These are phyloP conservation scores for Nyctereutes procyonoides DNA, from an alignment of 2,113 vertebrate genomes.

Conservation along the genomic window DNA sequence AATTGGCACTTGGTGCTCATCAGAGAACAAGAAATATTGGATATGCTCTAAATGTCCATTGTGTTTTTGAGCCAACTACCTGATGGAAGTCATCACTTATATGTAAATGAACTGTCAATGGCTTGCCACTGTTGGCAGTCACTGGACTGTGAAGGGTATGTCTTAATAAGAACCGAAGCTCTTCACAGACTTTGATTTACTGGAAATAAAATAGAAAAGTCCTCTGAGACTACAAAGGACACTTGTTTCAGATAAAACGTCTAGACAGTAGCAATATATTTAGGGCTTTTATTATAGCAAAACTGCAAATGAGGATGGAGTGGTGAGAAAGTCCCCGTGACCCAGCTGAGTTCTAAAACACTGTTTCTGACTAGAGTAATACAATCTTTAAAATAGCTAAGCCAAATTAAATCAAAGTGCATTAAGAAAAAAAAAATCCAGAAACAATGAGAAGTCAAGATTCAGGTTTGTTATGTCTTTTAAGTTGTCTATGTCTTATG, in stretches of 20 bases:
- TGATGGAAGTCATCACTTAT: slow-evolving; percentile 98
- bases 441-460: slow-evolving; percentile 72
- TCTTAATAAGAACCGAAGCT: slow-evolving; percentile 92
- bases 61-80: slow-evolving; percentile 92
- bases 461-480: slow-evolving; percentile 74
- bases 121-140: slow-evolving; percentile 89
- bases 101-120: slow-evolving; percentile 94
- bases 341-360: slow-evolving; percentile 88
- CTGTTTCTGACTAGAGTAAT: slow-evolving; percentile 77
- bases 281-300: slow-evolving; percentile 91
- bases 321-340: slow-evolving; percentile 88
- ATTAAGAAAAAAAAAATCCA: slow-evolving; percentile 70
- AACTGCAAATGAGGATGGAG: slow-evolving; percentile 92
- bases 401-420: slow-evolving; percentile 83
- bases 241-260: slow-evolving; percentile 94
- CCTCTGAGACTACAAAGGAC: slow-evolving; percentile 93
- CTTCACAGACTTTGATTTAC: slow-evolving; percentile 96
- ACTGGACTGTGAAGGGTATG: slow-evolving; percentile 96
- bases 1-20: slow-evolving; percentile 87
- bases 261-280: slow-evolving; percentile 94
- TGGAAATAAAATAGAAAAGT: slow-evolving; percentile 96
- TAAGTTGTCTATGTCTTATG: slow-evolving; percentile 63
- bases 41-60: slow-evolving; percentile 90
- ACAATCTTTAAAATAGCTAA: slow-evolving; percentile 82
- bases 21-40: slow-evolving; percentile 91